phyloP scores from a whole-genome alignment of 2,113 vertebrate species.

The Rhea americana region DNA sequence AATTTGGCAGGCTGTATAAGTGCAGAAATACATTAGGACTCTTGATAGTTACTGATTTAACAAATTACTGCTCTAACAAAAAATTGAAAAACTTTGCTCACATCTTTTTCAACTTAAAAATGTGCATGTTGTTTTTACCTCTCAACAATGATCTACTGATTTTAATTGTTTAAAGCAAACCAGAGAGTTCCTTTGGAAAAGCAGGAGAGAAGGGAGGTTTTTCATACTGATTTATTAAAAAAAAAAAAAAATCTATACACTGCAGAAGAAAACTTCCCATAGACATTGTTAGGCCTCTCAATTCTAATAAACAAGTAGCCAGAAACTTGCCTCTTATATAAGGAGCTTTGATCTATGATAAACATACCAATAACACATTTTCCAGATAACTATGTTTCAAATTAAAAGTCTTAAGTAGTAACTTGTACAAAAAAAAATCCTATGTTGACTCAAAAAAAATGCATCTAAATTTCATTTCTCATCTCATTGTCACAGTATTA shows the following conservation, averaged over 20 bases:
- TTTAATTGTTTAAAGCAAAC: conserved; percentile 58
- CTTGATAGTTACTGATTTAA: not conserved
- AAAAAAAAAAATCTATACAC: too few relatives aligned
- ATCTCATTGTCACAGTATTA: conserved; percentile 60
- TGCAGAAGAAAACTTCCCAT: not conserved
- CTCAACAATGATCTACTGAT: conserved; percentile 30
- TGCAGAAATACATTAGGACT: not conserved
- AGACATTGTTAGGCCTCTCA: not conserved
- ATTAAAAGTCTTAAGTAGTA: not conserved
- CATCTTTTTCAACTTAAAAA: not conserved
- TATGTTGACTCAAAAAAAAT: not conserved
- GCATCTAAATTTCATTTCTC: conserved; percentile 64
- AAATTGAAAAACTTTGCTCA: not conserved
- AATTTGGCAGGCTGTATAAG: not conserved
- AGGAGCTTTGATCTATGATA: conserved; percentile 44
- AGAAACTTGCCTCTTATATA: conserved; percentile 56
- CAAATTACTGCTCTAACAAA: not conserved
- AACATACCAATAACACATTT: conserved; percentile 59
- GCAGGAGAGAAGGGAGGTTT: not conserved
- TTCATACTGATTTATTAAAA: not conserved
- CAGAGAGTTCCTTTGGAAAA: conserved; percentile 37
- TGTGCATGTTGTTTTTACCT: not conserved
- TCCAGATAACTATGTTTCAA: conserved; percentile 57
- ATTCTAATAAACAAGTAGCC: conserved; percentile 50
- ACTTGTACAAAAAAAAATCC: not conserved